Evolutionary conservation across 2,113 vertebrate species (phyloP).

Genomic region (Oryzias woworae): DNA sequence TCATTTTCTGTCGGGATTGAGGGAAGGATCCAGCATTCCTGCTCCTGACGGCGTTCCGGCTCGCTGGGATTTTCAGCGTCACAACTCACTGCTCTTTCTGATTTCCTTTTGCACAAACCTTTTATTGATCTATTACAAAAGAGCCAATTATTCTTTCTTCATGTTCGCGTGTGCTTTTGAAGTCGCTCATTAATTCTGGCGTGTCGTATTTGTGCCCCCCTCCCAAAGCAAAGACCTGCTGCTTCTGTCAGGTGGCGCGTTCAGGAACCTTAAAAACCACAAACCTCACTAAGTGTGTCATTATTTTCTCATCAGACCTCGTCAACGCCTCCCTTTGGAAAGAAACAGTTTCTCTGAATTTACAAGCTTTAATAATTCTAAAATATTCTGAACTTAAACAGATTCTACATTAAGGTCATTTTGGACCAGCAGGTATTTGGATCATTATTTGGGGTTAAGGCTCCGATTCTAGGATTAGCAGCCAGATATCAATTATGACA

Average conservation of each 20-base stretch:
- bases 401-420: no score
- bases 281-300: no score
- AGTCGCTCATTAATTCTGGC: constrained; percentile 19
- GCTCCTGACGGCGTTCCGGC: constrained; percentile 1
- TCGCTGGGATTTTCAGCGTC: constrained; percentile 23
- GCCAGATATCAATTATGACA: no score
- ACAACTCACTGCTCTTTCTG: constrained; percentile 21
- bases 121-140: constrained; percentile 20
- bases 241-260: constrained; percentile 4
- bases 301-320: no score
- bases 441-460: no score
- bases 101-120: constrained; percentile 18
- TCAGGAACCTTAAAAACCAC: no score
- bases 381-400: no score
- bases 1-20: constrained; percentile 9
- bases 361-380: no score
- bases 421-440: no score
- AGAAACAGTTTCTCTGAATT: no score
- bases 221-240: constrained; percentile 37
- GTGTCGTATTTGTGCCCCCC: constrained; percentile 27
- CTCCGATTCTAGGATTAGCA: no score
- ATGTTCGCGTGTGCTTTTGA: constrained; percentile 11
- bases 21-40: constrained; percentile 11
- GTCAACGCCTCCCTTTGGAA: no score
- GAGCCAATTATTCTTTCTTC: constrained; percentile 26